These are phyloP conservation scores for Metopolophium dirhodum DNA, from an alignment of 1,140 invertebrate species.

Conservation along the genomic window DNA sequence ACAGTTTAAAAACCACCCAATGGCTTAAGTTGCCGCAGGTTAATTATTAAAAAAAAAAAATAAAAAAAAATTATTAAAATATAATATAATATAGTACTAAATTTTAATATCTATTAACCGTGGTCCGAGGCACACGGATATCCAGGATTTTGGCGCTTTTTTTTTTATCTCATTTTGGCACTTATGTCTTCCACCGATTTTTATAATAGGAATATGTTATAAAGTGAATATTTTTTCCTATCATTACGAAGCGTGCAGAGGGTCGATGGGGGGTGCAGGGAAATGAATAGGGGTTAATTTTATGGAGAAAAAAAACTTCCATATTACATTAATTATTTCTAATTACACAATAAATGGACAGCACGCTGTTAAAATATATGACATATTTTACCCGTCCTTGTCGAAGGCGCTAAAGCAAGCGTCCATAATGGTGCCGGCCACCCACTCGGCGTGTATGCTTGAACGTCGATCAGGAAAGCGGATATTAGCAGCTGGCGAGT, in stretches of 20 bases:
- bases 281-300: background rate
- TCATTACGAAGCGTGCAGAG: background rate
- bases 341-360: background rate
- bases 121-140: no score
- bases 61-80: no score
- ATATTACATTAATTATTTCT: no score
- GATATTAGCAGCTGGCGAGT: background rate
- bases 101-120: no score
- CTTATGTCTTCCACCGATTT: no score
- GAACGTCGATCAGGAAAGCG: background rate
- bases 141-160: no score
- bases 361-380: background rate
- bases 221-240: background rate
- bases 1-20: no score
- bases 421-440: conserved; percentile 71
- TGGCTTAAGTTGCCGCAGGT: no score
- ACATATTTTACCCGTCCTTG: conserved; percentile 72
- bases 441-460: background rate
- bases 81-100: no score
- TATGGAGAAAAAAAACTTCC: background rate
- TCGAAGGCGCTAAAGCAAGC: conserved; percentile 86
- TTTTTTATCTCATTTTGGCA: no score
- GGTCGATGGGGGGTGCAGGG: background rate
- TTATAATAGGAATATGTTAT: background rate
- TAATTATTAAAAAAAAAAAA: no score